phyloP scores from a whole-genome alignment of 2,797 vertebrate genomes.

The Takifugu ocellatus region DNA sequence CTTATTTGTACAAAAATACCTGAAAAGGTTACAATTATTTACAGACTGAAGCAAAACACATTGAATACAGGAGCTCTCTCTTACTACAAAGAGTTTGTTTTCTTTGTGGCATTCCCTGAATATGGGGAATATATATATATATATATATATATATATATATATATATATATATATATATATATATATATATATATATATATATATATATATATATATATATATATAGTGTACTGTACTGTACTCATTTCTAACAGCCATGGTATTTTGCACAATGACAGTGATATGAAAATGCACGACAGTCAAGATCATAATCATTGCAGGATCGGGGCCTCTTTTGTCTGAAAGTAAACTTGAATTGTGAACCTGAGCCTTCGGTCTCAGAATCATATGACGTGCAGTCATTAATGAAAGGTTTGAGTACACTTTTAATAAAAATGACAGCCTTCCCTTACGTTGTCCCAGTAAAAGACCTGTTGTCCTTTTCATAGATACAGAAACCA shows the following conservation, averaged over 20 bases:
- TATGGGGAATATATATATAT: conserved; percentile 46
- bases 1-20: conserved; percentile 99
- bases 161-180: too few relatives aligned
- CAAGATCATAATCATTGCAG: conserved; percentile 47
- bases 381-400: conserved; percentile 1
- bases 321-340: conserved; percentile 31
- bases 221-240: conserved; percentile 52
- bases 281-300: conserved; percentile 69
- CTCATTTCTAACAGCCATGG: conserved; percentile 76
- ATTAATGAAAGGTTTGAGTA: not conserved
- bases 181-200: conserved; percentile 17
- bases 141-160: too few relatives aligned
- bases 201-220: not conserved
- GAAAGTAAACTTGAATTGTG: conserved; percentile 20
- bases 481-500: not conserved
- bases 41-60: conserved; percentile 91
- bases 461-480: conserved; percentile 18
- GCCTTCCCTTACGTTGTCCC: conserved; percentile 26
- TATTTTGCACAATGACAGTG: conserved; percentile 78
- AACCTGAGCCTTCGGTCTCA: conserved; percentile 16
- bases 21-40: conserved; percentile 96
- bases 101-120: conserved; percentile 90
- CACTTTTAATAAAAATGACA: conserved; percentile 4
- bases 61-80: conserved; percentile 82
- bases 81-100: conserved; percentile 73